Evolutionary conservation across 2,797 vertebrate genomes (phyloP).

Genomic region (Sebastes hubbsi): DNA sequence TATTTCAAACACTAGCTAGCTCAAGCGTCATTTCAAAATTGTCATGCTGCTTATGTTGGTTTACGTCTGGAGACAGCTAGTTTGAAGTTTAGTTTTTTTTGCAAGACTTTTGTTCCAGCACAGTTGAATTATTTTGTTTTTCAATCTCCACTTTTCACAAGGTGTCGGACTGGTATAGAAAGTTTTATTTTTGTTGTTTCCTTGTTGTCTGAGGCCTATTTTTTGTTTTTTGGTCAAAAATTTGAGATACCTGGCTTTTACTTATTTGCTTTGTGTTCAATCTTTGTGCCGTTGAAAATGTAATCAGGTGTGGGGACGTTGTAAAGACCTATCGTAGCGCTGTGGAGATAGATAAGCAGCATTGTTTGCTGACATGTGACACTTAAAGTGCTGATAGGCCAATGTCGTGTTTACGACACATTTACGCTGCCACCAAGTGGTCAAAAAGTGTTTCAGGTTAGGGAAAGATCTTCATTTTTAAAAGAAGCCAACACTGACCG

Average conservation of each 20-base stretch:
- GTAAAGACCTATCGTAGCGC: neutral
- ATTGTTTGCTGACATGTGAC: too few relatives aligned
- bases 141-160: neutral
- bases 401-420: too few relatives aligned
- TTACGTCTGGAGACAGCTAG: rapidly evolving
- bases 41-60: neutral
- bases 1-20: neutral
- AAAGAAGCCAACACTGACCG: too few relatives aligned
- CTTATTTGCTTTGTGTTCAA: neutral
- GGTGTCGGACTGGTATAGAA: neutral
- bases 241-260: neutral
- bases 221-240: too few relatives aligned
- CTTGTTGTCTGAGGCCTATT: neutral
- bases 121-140: too few relatives aligned
- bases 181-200: neutral
- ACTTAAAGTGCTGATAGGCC: too few relatives aligned
- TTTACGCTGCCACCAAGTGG: too few relatives aligned
- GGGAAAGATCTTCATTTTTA: too few relatives aligned
- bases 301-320: neutral
- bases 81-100: neutral
- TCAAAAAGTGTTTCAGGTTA: too few relatives aligned
- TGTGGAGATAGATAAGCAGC: too few relatives aligned
- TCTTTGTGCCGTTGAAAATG: neutral
- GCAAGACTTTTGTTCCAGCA: neutral
- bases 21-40: neutral